Base-by-base conservation (phyloP, 2,113 vertebrate genomes). In the Phainopepla nitens region DNA sequence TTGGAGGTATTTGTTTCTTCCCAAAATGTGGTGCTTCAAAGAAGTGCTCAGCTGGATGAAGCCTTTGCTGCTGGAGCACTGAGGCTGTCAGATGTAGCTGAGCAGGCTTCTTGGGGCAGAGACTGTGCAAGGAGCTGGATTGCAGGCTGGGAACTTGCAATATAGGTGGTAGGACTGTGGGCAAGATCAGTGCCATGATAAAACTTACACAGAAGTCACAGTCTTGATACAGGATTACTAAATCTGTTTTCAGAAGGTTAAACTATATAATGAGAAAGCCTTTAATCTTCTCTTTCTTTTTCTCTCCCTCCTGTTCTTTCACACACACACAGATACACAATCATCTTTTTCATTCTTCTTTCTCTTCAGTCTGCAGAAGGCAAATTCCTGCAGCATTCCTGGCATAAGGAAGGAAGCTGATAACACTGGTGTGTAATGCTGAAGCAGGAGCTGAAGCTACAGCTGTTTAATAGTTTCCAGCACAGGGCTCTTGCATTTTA, bases 371-470 rank as follows among this genome's bases (percentile, higher is more conserved):
- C 54, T 91, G 51, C 60, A 84, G 54, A 89, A 90, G 28, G 60
- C 47, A 61, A 81, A 97, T 78, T 97, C 79, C 75, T 69, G 41
- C 68, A 71, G 56, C 80, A 91, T 94, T 92, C 89, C 89, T 89
- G 51, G 56, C 45, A 9, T 35, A 12, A 69, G 53, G 68, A 73
- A 61, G 68, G 60, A 41, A 53, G 7, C 79, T 62, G 68, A 33
- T 92, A 87, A 66, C 4, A 1, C 54, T 70, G 44, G 21, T 2
- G 14, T 72, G 49, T 60, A 35, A 33, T 31, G 14, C 80, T 81
- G 42, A 75, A 75, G 95, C 19, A 57, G 77, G 66, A 88, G 58
- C 66, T 76, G 86, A 42, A 83, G 47, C 85, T 68, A 18, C 82
- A 85, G 62, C 83, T 93, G 87, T 56, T 89, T 18, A 58, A 9